Conservation (phyloP, 1,140 invertebrate species). For the Zaprionus taronus region DNA sequence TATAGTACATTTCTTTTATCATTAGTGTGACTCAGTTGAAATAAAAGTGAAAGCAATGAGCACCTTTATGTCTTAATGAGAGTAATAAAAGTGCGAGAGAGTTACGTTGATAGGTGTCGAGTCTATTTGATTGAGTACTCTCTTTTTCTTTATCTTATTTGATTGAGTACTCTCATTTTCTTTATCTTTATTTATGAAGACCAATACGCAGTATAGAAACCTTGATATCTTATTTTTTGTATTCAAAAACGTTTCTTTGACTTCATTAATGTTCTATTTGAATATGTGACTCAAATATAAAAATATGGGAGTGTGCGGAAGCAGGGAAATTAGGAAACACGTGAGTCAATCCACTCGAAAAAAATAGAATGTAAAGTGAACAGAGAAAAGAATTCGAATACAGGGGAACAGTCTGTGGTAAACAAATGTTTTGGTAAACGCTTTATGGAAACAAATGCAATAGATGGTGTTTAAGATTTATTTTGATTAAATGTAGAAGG, state of each 20-base stretch:
- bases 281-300: conserved; percentile 2
- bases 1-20: not conserved
- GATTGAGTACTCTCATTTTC: conserved; percentile 20
- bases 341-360: conserved; percentile 32
- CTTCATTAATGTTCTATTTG: not conserved
- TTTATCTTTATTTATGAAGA: not conserved
- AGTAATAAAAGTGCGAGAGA: conserved; percentile 10
- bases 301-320: not conserved
- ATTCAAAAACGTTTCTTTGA: not conserved
- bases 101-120: not conserved
- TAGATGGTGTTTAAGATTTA: too few relatives aligned
- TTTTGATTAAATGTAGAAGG: too few relatives aligned
- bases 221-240: not conserved
- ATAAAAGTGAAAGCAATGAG: conserved; percentile 48
- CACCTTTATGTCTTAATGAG: conserved; percentile 8
- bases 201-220: not conserved
- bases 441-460: too few relatives aligned
- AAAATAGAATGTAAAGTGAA: not conserved
- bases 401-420: conserved; percentile 6
- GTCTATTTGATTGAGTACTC: conserved; percentile 30
- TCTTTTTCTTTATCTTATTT: conserved; percentile 15
- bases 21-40: conserved; percentile 45
- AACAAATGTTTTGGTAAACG: too few relatives aligned
- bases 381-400: conserved; percentile 19
- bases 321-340: not conserved